A percentile compares a stretch with the other conserved stretches of the same genome.
phyloP scores from a whole-genome alignment of 2,888 invertebrate species.

The Drosophila helvetica region DNA sequence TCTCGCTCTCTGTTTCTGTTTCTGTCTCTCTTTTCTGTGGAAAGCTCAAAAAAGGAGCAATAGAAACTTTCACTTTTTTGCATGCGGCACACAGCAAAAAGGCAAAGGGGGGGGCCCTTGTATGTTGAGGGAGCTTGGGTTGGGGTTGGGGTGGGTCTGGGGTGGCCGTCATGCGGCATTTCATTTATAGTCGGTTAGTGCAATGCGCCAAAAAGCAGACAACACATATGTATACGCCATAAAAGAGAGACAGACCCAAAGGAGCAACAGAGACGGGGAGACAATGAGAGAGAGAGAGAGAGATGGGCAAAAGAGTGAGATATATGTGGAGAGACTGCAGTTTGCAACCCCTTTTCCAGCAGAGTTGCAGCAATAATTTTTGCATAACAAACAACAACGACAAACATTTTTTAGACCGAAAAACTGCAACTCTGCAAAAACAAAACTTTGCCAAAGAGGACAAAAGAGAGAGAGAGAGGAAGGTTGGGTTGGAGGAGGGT shows the following conservation, averaged over 20 bases:
- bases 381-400: constrained; percentile 48
- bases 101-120: constrained; percentile 1
- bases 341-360: constrained; percentile 54
- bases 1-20: constrained; percentile 10
- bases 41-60: constrained; percentile 66
- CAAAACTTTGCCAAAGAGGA: constrained; percentile 49
- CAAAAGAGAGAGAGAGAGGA: not conserved
- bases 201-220: constrained; percentile 74
- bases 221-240: constrained; percentile 41
- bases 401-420: constrained; percentile 5
- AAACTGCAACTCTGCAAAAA: constrained; percentile 47
- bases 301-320: not conserved
- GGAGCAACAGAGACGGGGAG: not conserved
- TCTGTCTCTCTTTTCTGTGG: not conserved
- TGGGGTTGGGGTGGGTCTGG: not conserved
- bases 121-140: not conserved
- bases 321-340: constrained; percentile 22
- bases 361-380: constrained; percentile 71
- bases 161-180: constrained; percentile 71
- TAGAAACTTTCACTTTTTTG: constrained; percentile 76
- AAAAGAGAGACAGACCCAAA: constrained; percentile 22
- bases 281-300: constrained; percentile 5
- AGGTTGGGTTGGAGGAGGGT: constrained; percentile 41
- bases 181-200: constrained; percentile 57
- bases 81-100: constrained; percentile 39